Conservation (phyloP, 2,888 invertebrate species). For the Agriopis leucophaearia region DNA sequence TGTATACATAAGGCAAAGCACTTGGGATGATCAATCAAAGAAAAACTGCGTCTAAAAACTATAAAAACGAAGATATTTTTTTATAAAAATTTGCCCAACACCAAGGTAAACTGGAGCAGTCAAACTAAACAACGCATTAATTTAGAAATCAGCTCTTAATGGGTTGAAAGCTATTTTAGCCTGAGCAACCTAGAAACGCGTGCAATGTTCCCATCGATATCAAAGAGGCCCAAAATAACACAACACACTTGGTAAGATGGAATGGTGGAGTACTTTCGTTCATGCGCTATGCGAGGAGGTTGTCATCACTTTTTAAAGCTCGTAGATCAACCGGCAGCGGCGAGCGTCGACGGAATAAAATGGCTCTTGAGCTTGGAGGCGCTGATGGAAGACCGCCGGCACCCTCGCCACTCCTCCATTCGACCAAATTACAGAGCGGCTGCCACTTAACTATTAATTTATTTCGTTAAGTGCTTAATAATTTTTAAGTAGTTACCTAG, state of each 20-base stretch:
- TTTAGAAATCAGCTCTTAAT: conserved; percentile 34
- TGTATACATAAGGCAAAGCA: not conserved
- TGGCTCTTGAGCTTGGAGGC: conserved; percentile 70
- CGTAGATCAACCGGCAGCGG: conserved; percentile 66
- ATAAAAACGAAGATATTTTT: not conserved
- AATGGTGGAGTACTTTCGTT: conserved; percentile 12
- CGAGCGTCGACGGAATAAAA: conserved; percentile 68
- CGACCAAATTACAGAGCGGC: conserved; percentile 55
- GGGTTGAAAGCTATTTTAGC: conserved; percentile 29
- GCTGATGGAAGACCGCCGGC: conserved; percentile 71
- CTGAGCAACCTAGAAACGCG: conserved; percentile 28
- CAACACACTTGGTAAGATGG: conserved; percentile 20
- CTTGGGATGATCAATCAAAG: no score
- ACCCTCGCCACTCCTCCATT: conserved; percentile 39
- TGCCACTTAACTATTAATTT: conserved; percentile 67
- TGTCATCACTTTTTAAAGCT: conserved; percentile 74
- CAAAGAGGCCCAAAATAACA: conserved; percentile 32
- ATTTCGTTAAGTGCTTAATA: conserved; percentile 45
- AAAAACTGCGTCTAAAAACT: not conserved
- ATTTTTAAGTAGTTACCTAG: not conserved
- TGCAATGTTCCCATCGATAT: conserved; percentile 31
- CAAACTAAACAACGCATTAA: conserved; percentile 28
- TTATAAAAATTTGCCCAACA: conserved; percentile 1
- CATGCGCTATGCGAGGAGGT: conserved; percentile 41
- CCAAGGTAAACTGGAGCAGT: conserved; percentile 24